Evolutionary conservation across 1,140 invertebrate genomes (phyloP).

Genomic region (Lamellibrachia luymesi): DNA sequence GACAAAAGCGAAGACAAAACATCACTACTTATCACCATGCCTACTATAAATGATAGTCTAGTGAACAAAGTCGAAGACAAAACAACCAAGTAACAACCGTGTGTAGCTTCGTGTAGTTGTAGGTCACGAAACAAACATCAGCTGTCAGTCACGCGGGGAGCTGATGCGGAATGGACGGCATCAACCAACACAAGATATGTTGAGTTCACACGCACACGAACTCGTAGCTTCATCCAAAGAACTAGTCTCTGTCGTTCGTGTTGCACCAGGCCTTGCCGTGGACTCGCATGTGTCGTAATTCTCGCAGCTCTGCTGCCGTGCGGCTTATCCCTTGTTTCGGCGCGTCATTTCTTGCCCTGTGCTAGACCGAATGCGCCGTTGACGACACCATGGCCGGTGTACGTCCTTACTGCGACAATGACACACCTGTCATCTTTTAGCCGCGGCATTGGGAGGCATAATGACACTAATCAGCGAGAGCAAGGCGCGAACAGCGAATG

Average conservation of each 20-base stretch:
- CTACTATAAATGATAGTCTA: neutral
- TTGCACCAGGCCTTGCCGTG: neutral
- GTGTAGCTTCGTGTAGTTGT: neutral
- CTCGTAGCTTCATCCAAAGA: neutral
- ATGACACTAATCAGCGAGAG: neutral
- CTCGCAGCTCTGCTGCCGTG: neutral
- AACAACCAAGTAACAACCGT: no score
- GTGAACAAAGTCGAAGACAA: neutral
- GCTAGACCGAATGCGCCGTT: neutral
- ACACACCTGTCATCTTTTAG: neutral
- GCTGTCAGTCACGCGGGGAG: neutral
- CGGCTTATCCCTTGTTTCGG: neutral
- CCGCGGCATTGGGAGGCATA: neutral
- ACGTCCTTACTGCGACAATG: neutral
- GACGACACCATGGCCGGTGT: neutral
- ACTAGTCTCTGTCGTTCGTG: neutral
- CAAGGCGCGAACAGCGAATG: neutral
- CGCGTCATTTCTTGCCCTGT: neutral
- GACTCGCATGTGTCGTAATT: neutral
- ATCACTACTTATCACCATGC: neutral
- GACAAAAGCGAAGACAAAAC: neutral
- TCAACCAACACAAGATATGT: neutral
- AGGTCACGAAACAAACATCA: neutral
- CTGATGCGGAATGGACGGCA: neutral
- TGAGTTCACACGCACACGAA: neutral